These are phyloP conservation scores for Nineta flava DNA, from an alignment of 2,888 invertebrate genomes.

Conservation along the genomic window DNA sequence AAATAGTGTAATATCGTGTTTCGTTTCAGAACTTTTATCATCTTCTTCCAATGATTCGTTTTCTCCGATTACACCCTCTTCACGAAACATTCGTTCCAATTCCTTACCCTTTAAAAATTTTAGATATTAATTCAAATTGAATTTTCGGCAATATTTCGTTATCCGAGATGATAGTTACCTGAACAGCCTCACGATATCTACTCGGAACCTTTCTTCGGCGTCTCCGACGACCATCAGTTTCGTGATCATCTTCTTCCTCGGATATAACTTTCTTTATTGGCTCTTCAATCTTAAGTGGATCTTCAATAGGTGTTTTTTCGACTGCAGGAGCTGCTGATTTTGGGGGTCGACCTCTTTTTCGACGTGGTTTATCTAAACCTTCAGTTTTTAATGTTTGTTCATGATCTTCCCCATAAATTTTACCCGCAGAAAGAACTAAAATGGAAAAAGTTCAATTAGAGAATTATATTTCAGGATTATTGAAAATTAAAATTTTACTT, in stretches of 20 bases:
- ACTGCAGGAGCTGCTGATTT: slow-evolving; percentile 30
- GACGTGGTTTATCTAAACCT: slow-evolving; percentile 46
- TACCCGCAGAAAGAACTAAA: slow-evolving; percentile 43
- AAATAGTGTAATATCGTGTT: slow-evolving; percentile 9
- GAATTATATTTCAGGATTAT: too few relatives aligned
- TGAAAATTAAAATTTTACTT: slow-evolving; percentile 21
- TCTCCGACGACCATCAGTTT: slow-evolving; percentile 38
- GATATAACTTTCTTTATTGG: slow-evolving; percentile 15
- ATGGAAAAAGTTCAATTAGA: slow-evolving; percentile 6
- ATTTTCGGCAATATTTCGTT: background rate
- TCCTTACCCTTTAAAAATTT: slow-evolving; percentile 45
- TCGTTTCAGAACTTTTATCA: slow-evolving; percentile 18
- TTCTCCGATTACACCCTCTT: slow-evolving; percentile 53
- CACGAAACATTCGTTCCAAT: slow-evolving; percentile 52
- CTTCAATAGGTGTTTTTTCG: slow-evolving; percentile 13
- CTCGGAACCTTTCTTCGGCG: slow-evolving; percentile 46
- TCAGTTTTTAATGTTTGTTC: slow-evolving; percentile 44
- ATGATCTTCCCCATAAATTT: slow-evolving; percentile 47
- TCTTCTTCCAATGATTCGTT: slow-evolving; percentile 33
- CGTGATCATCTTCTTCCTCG: slow-evolving; percentile 20
- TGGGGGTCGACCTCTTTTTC: slow-evolving; percentile 54
- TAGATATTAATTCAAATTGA: background rate
- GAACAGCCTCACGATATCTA: slow-evolving; percentile 40
- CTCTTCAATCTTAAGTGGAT: slow-evolving; percentile 16
- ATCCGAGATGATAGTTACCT: slow-evolving; percentile 29